Percentiles rank a stretch among this genome's conserved stretches.
phyloP scores from a whole-genome alignment of 1,140 invertebrate species.

The Trissolcus basalis region DNA sequence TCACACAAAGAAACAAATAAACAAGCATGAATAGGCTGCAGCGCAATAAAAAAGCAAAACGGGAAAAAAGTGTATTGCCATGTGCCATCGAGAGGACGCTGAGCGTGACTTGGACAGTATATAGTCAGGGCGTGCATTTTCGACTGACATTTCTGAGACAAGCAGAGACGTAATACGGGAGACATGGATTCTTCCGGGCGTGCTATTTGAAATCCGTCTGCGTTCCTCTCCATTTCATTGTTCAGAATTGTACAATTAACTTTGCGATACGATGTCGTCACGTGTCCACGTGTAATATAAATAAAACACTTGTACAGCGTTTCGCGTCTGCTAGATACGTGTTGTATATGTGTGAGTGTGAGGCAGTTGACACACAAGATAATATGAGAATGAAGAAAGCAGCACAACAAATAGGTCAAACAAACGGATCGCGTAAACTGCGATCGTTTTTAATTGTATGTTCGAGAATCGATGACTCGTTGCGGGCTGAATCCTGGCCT shows the following conservation, averaged over 20 bases:
- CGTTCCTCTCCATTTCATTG: slow-evolving; percentile 38
- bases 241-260: slow-evolving; percentile 56
- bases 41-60: slow-evolving; percentile 9
- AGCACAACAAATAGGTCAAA: slow-evolving; percentile 5
- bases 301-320: slow-evolving; percentile 51
- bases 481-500: slow-evolving; percentile 35
- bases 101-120: slow-evolving; percentile 32
- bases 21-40: slow-evolving; percentile 3
- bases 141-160: slow-evolving; percentile 23
- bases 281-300: slow-evolving; percentile 58
- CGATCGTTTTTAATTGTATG: background rate
- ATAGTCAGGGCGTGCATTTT: slow-evolving; percentile 22
- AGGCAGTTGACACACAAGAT: slow-evolving; percentile 9
- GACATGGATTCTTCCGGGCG: slow-evolving; percentile 51
- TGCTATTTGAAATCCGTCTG: slow-evolving; percentile 37
- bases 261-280: slow-evolving; percentile 49
- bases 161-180: slow-evolving; percentile 23
- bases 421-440: too few relatives aligned
- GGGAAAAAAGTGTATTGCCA: slow-evolving; percentile 16
- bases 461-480: slow-evolving; percentile 41
- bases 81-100: slow-evolving; percentile 44
- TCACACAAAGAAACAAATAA: slow-evolving; percentile 5
- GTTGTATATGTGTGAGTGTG: slow-evolving; percentile 37
- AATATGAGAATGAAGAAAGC: slow-evolving; percentile 2
- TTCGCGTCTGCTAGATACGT: slow-evolving; percentile 37